Evolutionary conservation across 2,797 vertebrate genomes (phyloP).

Genomic region (Lemur catta): DNA sequence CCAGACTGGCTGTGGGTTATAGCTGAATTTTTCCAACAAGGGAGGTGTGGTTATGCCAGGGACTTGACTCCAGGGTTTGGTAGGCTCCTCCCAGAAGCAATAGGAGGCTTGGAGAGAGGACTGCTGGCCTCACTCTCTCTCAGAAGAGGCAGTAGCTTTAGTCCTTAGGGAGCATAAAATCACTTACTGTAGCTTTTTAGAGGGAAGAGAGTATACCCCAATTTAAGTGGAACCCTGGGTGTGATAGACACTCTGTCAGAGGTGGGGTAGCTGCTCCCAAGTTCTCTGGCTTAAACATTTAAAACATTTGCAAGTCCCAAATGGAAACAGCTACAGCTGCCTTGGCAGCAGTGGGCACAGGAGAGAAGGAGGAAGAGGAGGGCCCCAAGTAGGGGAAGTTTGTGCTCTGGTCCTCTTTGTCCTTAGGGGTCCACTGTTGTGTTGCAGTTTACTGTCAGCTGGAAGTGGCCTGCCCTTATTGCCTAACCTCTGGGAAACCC

Average conservation of each 20-base stretch:
- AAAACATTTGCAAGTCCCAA: not conserved
- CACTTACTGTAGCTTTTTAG: not conserved
- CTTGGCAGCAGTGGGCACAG: not conserved
- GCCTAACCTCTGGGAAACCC: not conserved
- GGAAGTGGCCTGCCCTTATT: not conserved
- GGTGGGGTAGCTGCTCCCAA: not conserved
- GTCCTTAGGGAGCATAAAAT: not conserved
- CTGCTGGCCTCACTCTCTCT: not conserved
- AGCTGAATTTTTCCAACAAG: not conserved
- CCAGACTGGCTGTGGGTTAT: not conserved
- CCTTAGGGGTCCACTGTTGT: not conserved
- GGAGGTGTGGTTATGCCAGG: not conserved
- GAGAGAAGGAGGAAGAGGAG: not conserved
- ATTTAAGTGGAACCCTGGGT: not conserved
- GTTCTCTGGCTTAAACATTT: not conserved
- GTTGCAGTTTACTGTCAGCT: not conserved
- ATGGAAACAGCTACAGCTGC: not conserved
- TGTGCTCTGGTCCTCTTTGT: not conserved
- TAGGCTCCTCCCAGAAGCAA: too few species aligned
- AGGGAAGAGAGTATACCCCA: not conserved
- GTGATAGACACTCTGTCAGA: not conserved
- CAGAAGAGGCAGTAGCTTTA: not conserved
- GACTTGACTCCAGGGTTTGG: not conserved
- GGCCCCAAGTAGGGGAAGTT: not conserved
- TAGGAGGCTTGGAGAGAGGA: too few species aligned